These are phyloP conservation scores for Amphibalanus amphitrite DNA, from an alignment of 1,140 invertebrate species.

Conservation along the genomic window DNA sequence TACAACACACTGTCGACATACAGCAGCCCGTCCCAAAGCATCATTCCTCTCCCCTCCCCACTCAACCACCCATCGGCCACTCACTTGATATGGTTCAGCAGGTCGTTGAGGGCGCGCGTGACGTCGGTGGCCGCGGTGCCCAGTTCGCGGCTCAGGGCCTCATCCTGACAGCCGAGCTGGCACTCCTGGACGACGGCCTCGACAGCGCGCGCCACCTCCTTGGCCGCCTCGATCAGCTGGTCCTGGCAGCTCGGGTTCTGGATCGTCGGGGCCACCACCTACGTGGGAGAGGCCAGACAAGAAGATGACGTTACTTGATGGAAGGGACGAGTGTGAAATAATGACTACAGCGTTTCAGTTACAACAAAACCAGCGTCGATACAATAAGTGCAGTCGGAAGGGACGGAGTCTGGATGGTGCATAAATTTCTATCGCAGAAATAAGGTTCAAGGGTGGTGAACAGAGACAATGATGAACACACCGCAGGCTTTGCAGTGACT, in stretches of 20 bases:
- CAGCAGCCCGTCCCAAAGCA: slow-evolving; percentile 20
- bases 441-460: too few relatives aligned
- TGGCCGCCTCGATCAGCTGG: slow-evolving; percentile 77
- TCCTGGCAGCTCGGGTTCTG: slow-evolving; percentile 82
- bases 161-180: slow-evolving; percentile 46
- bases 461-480: too few relatives aligned
- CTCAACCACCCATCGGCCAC: slow-evolving; percentile 16
- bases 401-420: too few relatives aligned
- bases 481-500: too few relatives aligned
- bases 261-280: slow-evolving; percentile 47
- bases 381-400: too few relatives aligned
- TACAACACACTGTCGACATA: too few relatives aligned
- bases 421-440: too few relatives aligned
- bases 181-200: slow-evolving; percentile 76
- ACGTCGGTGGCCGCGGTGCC: slow-evolving; percentile 71
- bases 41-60: slow-evolving; percentile 8
- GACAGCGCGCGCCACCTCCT: slow-evolving; percentile 81
- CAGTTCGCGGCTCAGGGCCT: slow-evolving; percentile 52
- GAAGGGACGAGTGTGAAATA: too few relatives aligned
- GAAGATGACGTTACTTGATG: too few relatives aligned
- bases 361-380: too few relatives aligned
- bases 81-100: slow-evolving; percentile 73
- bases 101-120: slow-evolving; percentile 68
- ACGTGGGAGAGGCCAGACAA: too few relatives aligned
- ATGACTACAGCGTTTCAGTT: too few relatives aligned